Conservation (phyloP, 2,113 vertebrate species). For the Penelope pileata region DNA sequence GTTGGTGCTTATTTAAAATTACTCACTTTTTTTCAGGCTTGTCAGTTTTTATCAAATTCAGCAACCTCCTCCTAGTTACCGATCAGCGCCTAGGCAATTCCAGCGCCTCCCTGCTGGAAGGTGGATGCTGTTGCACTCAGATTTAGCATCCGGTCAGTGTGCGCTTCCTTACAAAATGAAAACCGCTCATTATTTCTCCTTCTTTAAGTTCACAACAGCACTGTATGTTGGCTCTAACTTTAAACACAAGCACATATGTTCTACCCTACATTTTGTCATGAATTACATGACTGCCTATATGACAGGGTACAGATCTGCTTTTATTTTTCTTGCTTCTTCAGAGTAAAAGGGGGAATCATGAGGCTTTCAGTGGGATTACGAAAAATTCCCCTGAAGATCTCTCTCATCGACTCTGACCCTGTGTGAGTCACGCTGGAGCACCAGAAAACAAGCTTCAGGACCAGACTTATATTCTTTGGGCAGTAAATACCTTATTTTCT, state of each 20-base stretch:
- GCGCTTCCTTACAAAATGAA: not conserved
- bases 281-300: not conserved
- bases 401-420: not conserved
- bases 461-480: not conserved
- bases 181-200: not conserved
- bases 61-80: not conserved
- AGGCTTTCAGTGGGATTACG: not conserved
- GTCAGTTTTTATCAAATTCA: not conserved
- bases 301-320: not conserved
- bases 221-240: not conserved
- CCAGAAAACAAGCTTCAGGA: not conserved
- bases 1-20: not conserved
- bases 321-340: not conserved
- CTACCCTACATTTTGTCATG: not conserved
- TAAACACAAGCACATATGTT: not conserved
- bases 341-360: not conserved
- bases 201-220: not conserved
- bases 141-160: not conserved
- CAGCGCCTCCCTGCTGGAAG: constrained; percentile 9
- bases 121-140: not conserved
- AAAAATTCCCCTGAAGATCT: not conserved
- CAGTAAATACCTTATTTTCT: constrained; percentile 14
- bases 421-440: not conserved
- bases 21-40: not conserved
- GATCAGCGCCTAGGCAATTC: not conserved